A percentile compares a stretch with the other conserved stretches of the same genome.
These are phyloP conservation scores for Siphlonurus alternatus DNA, from an alignment of 2,888 invertebrate species.

Conservation along the genomic window DNA sequence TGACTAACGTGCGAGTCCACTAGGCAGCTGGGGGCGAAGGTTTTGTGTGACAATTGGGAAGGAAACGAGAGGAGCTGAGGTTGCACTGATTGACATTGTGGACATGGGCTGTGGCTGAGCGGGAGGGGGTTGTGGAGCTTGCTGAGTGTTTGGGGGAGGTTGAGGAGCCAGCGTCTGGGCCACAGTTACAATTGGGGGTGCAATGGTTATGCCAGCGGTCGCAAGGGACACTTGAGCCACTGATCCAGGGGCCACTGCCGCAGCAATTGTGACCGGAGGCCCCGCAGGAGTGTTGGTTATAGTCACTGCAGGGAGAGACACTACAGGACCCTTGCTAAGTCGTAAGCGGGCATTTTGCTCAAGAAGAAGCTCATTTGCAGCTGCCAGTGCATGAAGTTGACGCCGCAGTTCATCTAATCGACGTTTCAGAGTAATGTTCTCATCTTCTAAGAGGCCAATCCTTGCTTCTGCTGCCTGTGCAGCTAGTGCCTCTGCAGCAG, in stretches of 20 bases:
- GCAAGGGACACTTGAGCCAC: conserved; percentile 35
- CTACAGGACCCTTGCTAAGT: conserved; percentile 34
- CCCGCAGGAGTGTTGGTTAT: conserved; percentile 32
- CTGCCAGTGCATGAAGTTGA: conserved; percentile 47
- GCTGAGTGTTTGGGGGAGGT: neutral
- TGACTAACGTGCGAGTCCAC: neutral
- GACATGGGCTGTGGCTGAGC: conserved; percentile 6
- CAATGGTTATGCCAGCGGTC: conserved; percentile 29
- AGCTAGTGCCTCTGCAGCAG: conserved; percentile 5
- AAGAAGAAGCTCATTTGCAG: conserved; percentile 60
- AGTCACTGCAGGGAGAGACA: conserved; percentile 41
- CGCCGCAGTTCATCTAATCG: conserved; percentile 47
- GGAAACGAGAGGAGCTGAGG: conserved; percentile 42
- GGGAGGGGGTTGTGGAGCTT: conserved; percentile 7
- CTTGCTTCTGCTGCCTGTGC: conserved; percentile 2
- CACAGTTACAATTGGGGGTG: conserved; percentile 41
- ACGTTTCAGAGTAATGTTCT: conserved; percentile 45
- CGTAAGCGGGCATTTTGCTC: conserved; percentile 60
- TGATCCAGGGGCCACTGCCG: conserved; percentile 28
- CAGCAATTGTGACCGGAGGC: conserved; percentile 37
- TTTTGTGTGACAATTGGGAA: conserved; percentile 47
- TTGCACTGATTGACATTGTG: conserved; percentile 34
- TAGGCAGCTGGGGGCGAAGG: conserved; percentile 24
- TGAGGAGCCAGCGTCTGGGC: conserved; percentile 20
- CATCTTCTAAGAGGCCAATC: conserved; percentile 40